Evolutionary conservation across 2,113 vertebrate genomes (phyloP).

Genomic region (Azemiops feae): DNA sequence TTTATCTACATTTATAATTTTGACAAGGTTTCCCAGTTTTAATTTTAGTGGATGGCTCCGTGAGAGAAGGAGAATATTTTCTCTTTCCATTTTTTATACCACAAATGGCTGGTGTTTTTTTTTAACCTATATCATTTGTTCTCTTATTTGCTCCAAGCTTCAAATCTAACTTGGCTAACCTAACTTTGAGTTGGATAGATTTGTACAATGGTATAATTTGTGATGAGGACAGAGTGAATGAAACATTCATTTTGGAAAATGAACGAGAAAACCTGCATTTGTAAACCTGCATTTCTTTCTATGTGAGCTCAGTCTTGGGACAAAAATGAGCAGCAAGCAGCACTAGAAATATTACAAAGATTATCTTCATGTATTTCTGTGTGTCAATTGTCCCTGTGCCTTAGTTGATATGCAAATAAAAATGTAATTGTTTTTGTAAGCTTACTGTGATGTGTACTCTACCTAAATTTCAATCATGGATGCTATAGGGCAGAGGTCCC

Average conservation of each 20-base stretch:
- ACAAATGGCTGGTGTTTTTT: neutral
- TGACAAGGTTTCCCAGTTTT: neutral
- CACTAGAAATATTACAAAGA: neutral
- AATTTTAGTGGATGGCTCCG: neutral
- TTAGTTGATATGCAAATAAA: neutral
- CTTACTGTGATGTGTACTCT: neutral
- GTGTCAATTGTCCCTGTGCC: neutral
- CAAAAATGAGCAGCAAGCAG: neutral
- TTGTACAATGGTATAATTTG: neutral
- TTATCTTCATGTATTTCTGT: neutral
- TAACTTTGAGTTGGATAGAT: neutral
- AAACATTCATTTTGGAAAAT: neutral
- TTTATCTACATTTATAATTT: neutral
- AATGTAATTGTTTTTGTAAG: neutral
- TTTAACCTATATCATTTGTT: neutral
- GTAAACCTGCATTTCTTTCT: neutral
- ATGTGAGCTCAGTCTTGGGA: neutral
- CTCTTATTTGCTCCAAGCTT: neutral
- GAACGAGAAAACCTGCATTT: neutral
- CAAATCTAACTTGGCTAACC: neutral
- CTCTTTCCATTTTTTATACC: neutral
- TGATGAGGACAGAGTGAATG: neutral
- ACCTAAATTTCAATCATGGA: neutral
- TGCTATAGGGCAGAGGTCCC: neutral
- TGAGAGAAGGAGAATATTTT: neutral